Evolutionary conservation across 1,140 invertebrate species (phyloP).

Genomic region (Calycopis cecrops): DNA sequence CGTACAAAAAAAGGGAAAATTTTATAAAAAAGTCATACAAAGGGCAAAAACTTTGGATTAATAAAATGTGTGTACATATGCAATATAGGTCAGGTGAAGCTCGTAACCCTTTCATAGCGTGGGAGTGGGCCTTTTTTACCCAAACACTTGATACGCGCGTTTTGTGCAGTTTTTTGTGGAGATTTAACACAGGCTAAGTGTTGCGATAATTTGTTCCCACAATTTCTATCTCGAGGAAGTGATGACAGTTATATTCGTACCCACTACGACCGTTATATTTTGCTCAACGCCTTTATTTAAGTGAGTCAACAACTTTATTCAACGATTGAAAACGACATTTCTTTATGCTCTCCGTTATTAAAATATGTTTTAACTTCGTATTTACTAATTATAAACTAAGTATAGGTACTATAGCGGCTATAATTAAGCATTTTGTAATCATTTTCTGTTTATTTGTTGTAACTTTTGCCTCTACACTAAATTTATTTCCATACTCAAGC

Average conservation of each 20-base stretch:
- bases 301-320: slow-evolving; percentile 13
- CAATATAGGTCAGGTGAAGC: slow-evolving; percentile 72
- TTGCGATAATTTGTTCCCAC: slow-evolving; percentile 75
- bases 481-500: too few species aligned
- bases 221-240: slow-evolving; percentile 56
- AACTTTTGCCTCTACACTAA: too few species aligned
- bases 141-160: slow-evolving; percentile 31
- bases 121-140: slow-evolving; percentile 56
- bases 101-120: slow-evolving; percentile 69
- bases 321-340: too few species aligned
- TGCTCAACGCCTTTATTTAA: slow-evolving; percentile 10
- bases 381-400: too few species aligned
- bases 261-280: slow-evolving; percentile 9
- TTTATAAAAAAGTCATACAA: slow-evolving; percentile 47
- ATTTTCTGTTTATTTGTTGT: too few species aligned
- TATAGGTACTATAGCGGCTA: too few species aligned
- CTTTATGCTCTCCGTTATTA: too few species aligned
- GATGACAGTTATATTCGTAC: slow-evolving; percentile 61
- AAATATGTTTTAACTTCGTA: too few species aligned
- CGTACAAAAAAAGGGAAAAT: slow-evolving; percentile 30
- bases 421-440: too few species aligned
- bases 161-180: slow-evolving; percentile 59
- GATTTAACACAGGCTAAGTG: slow-evolving; percentile 45
- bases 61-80: slow-evolving; percentile 46
- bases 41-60: slow-evolving; percentile 57